phyloP scores from a whole-genome alignment of 2,797 vertebrate species.

The Pantherophis alleghaniensis region DNA sequence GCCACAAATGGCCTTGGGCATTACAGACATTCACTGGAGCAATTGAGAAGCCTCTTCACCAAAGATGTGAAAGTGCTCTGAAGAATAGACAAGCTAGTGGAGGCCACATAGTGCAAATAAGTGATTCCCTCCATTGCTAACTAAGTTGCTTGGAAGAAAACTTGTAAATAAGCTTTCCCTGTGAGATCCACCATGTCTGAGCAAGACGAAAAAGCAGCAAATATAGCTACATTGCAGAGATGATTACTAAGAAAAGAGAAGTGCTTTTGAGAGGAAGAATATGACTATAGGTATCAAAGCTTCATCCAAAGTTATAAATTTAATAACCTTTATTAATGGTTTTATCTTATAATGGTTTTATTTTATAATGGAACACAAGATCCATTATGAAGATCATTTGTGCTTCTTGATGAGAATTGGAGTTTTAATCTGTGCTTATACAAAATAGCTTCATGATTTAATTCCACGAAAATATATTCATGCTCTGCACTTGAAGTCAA shows the following conservation, averaged over 20 bases:
- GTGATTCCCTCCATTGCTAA: background rate
- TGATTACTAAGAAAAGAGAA: background rate
- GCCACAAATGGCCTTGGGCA: background rate
- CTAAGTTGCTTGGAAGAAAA: background rate
- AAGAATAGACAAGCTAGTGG: background rate
- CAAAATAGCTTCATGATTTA: background rate
- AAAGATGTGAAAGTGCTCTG: background rate
- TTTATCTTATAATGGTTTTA: background rate
- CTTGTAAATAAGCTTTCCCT: background rate
- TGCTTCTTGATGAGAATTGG: background rate
- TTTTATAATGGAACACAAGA: background rate
- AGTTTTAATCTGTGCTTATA: background rate
- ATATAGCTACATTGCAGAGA: background rate
- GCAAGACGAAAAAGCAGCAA: background rate
- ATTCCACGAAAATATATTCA: background rate
- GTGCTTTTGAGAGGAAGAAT: background rate
- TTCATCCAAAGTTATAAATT: background rate
- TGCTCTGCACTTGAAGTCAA: background rate
- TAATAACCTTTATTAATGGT: background rate
- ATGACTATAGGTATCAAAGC: background rate
- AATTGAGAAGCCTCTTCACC: background rate
- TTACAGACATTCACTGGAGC: background rate
- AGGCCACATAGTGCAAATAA: background rate
- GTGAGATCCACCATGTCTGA: background rate
- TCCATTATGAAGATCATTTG: background rate